A percentile compares a stretch with the other conserved stretches of the same genome.
phyloP scores from a whole-genome alignment of 2,888 invertebrate genomes.

The Nesidiocoris tenuis region DNA sequence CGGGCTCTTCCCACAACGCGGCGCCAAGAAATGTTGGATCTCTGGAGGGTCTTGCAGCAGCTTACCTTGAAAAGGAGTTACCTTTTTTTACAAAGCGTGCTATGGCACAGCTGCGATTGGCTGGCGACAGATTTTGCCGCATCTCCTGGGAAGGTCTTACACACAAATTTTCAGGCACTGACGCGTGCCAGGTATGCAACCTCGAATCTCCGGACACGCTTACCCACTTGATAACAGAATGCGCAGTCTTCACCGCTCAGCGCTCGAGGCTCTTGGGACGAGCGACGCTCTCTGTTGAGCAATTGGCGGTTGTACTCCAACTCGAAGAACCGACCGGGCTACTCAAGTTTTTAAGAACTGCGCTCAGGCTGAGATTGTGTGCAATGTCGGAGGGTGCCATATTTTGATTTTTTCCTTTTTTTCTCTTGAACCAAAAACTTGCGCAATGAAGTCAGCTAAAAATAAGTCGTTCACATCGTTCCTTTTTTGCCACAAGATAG shows the following conservation, averaged over 20 bases:
- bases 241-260: not conserved
- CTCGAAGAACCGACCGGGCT: not conserved
- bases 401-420: not conserved
- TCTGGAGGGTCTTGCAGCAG: not conserved
- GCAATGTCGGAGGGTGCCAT: not conserved
- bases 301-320: not conserved
- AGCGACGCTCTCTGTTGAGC: not conserved
- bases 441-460: no score
- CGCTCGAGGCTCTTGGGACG: not conserved
- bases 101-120: not conserved
- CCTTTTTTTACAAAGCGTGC: not conserved
- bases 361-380: not conserved
- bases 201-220: not conserved
- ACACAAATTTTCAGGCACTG: not conserved
- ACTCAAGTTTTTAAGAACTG: not conserved
- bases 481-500: no score
- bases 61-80: not conserved
- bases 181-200: not conserved
- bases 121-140: not conserved
- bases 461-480: no score
- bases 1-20: not conserved
- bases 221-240: not conserved
- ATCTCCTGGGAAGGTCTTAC: not conserved
- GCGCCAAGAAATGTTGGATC: not conserved
- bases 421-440: no score